Conservation (phyloP, 2,888 invertebrate genomes). For the Actias luna region DNA sequence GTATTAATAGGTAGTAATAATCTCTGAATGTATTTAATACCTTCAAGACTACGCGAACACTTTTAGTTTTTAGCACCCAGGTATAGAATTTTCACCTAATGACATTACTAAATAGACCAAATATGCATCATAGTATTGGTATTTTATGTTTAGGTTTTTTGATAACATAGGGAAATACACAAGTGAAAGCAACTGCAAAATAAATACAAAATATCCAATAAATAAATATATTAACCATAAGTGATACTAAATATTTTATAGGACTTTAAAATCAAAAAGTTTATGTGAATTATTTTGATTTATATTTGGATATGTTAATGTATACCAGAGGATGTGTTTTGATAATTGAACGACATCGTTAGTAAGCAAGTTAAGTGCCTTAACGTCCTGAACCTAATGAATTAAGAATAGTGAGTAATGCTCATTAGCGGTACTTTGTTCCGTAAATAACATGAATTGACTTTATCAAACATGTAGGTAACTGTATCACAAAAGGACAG, state of each 20-base stretch:
- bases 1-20: background rate
- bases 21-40: background rate
- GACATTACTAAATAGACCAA: background rate
- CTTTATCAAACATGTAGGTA: background rate
- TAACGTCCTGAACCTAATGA: constrained; percentile 12
- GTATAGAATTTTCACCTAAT: background rate
- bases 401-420: constrained; percentile 6
- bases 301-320: background rate
- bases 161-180: background rate
- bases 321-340: background rate
- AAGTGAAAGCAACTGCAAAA: background rate
- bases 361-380: constrained; percentile 6
- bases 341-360: constrained; percentile 9
- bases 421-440: constrained; percentile 4
- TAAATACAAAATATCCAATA: background rate
- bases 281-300: background rate
- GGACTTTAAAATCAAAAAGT: background rate
- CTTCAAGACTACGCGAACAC: background rate
- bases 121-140: background rate
- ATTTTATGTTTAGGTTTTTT: background rate
- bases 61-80: background rate
- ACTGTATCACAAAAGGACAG: constrained; percentile 3
- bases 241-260: too few relatives aligned
- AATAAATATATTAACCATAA: background rate
- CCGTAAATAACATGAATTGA: constrained; percentile 1